A percentile compares a stretch with the other conserved stretches of the same genome.
phyloP scores from a whole-genome alignment of 2,888 invertebrate genomes.

The Lumbricus terrestris region DNA sequence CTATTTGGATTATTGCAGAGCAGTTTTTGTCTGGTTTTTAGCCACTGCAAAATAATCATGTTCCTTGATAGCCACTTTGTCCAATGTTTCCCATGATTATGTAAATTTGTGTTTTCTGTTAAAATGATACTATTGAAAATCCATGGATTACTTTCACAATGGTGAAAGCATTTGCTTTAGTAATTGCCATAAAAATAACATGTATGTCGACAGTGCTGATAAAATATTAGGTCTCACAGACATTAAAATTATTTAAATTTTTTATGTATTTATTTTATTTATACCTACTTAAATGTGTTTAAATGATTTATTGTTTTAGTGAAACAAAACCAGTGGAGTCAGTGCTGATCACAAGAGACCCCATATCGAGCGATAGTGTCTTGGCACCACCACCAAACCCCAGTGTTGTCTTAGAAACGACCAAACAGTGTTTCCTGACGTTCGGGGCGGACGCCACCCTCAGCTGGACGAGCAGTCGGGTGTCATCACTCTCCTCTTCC shows the following conservation, averaged over 20 bases:
- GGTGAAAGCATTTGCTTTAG: neutral
- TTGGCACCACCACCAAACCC: neutral
- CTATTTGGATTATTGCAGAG: no score
- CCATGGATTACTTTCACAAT: neutral
- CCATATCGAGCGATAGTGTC: neutral
- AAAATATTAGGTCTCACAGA: neutral
- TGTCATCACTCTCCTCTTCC: neutral
- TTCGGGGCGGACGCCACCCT: neutral
- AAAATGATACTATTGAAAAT: neutral
- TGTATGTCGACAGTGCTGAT: neutral
- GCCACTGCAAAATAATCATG: neutral
- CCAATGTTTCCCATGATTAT: neutral
- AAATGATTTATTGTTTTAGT: neutral
- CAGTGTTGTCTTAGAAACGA: neutral
- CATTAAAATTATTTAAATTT: no score
- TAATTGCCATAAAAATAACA: neutral
- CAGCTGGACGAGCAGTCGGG: neutral
- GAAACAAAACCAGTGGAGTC: conserved; percentile 8
- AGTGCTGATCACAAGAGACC: neutral
- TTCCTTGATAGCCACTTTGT: neutral
- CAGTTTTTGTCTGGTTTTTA: neutral
- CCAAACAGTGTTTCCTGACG: conserved; percentile 12
- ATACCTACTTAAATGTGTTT: neutral
- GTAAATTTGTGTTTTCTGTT: neutral
- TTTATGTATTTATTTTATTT: no score